A percentile compares a stretch with the other conserved stretches of the same genome.
phyloP scores from a whole-genome alignment of 2,888 invertebrate species.

The Andrena fulva region DNA sequence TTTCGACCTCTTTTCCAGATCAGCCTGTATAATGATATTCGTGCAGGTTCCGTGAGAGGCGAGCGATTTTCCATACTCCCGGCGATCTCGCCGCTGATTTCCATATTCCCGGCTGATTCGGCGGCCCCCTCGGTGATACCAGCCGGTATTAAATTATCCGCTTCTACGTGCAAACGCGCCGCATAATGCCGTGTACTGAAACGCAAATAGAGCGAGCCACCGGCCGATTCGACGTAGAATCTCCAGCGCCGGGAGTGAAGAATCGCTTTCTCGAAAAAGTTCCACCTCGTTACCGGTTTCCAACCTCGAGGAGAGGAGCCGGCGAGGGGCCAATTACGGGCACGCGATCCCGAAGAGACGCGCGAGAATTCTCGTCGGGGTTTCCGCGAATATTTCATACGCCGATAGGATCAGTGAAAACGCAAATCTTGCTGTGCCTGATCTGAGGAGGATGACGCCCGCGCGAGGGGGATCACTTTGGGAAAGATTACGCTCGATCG shows the following conservation, averaged over 20 bases:
- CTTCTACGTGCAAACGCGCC: constrained; percentile 58
- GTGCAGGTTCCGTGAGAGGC: constrained; percentile 2
- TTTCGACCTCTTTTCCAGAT: not conserved
- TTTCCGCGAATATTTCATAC: constrained; percentile 69
- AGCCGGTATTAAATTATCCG: constrained; percentile 66
- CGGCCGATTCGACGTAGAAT: constrained; percentile 38
- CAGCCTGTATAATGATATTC: not conserved
- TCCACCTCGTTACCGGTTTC: constrained; percentile 71
- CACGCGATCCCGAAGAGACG: constrained; percentile 69
- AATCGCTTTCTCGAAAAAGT: constrained; percentile 60
- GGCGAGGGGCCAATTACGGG: constrained; percentile 69
- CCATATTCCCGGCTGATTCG: constrained; percentile 51
- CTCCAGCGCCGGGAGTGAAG: constrained; percentile 23
- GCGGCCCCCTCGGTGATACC: constrained; percentile 31
- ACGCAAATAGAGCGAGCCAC: constrained; percentile 68
- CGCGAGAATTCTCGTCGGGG: constrained; percentile 64
- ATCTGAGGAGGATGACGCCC: not conserved
- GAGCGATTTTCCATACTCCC: constrained; percentile 24
- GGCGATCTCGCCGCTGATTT: constrained; percentile 38
- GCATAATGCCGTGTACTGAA: constrained; percentile 62
- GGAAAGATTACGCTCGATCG: not conserved
- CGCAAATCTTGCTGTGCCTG: constrained; percentile 15
- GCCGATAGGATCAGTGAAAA: constrained; percentile 60
- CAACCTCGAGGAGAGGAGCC: constrained; percentile 61
- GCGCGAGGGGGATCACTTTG: not conserved